These are phyloP conservation scores for Malacosoma neustria DNA, from an alignment of 2,888 invertebrate genomes.

Conservation along the genomic window DNA sequence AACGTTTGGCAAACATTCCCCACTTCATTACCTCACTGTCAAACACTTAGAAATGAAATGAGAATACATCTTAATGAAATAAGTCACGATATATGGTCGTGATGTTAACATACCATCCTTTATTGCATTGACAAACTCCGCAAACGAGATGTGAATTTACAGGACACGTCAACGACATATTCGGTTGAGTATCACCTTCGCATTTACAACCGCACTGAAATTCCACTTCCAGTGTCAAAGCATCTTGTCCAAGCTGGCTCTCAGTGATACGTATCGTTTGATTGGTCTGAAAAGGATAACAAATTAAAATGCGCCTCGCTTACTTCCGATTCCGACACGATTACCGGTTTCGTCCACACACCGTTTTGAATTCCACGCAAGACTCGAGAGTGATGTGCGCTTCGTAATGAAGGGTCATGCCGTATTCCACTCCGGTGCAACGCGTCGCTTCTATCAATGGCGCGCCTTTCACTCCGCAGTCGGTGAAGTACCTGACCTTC, in stretches of 20 bases:
- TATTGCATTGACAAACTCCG: conserved; percentile 78
- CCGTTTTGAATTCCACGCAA: conserved; percentile 67
- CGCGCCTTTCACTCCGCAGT: conserved; percentile 76
- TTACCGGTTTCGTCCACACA: conserved; percentile 22
- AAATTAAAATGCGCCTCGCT: conserved; percentile 2
- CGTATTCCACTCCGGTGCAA: conserved; percentile 77
- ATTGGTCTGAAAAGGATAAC: conserved; percentile 28
- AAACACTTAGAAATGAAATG: too few relatives aligned
- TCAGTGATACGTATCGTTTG: conserved; percentile 81
- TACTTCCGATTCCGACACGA: neutral
- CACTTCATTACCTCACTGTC: too few relatives aligned
- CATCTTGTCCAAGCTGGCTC: conserved; percentile 82
- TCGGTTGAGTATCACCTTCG: conserved; percentile 37
- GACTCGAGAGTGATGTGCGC: conserved; percentile 75
- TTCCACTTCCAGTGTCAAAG: conserved; percentile 80
- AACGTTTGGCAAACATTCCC: too few relatives aligned
- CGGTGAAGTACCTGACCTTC: conserved; percentile 80
- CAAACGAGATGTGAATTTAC: conserved; percentile 74
- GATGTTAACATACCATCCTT: conserved; percentile 76
- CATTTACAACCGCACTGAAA: conserved; percentile 84
- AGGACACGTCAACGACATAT: conserved; percentile 47
- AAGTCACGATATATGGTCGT: neutral
- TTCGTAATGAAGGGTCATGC: conserved; percentile 77
- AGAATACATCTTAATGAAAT: too few relatives aligned
- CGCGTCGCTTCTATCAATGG: conserved; percentile 61